Evolutionary conservation across 2,888 invertebrate species (phyloP).

Genomic region (Meteorus colon): DNA sequence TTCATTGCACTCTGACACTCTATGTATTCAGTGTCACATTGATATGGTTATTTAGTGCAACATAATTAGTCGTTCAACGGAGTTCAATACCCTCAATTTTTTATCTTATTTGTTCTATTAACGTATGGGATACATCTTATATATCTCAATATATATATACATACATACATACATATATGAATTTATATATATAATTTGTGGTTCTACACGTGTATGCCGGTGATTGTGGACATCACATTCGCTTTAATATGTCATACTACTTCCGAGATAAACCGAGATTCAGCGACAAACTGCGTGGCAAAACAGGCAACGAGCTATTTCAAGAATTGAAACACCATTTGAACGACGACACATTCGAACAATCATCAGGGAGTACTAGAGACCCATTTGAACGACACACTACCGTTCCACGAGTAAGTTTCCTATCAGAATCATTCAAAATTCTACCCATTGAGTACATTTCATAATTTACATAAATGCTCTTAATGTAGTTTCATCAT

Average conservation of each 20-base stretch:
- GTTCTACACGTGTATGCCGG: constrained; percentile 20
- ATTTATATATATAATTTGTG: background rate
- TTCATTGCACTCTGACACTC: background rate
- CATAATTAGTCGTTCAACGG: background rate
- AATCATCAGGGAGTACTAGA: constrained; percentile 15
- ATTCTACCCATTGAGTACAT: background rate
- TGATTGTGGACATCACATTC: background rate
- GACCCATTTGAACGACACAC: constrained; percentile 32
- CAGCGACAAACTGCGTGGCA: constrained; percentile 65
- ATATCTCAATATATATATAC: background rate
- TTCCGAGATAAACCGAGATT: constrained; percentile 68
- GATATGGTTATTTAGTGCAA: background rate
- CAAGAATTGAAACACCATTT: constrained; percentile 67
- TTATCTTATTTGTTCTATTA: background rate
- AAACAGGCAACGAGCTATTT: constrained; percentile 67
- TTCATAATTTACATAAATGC: too few relatives aligned
- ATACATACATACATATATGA: too few relatives aligned
- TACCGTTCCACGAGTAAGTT: constrained; percentile 62
- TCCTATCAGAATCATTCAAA: background rate
- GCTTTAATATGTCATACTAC: constrained; percentile 65
- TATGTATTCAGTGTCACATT: background rate
- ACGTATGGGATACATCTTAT: background rate
- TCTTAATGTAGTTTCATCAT: too few relatives aligned
- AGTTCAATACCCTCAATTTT: background rate
- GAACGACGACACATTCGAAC: constrained; percentile 59